Base-by-base conservation (phyloP, 2,797 vertebrate genomes). In the Anguilla obscura region DNA sequence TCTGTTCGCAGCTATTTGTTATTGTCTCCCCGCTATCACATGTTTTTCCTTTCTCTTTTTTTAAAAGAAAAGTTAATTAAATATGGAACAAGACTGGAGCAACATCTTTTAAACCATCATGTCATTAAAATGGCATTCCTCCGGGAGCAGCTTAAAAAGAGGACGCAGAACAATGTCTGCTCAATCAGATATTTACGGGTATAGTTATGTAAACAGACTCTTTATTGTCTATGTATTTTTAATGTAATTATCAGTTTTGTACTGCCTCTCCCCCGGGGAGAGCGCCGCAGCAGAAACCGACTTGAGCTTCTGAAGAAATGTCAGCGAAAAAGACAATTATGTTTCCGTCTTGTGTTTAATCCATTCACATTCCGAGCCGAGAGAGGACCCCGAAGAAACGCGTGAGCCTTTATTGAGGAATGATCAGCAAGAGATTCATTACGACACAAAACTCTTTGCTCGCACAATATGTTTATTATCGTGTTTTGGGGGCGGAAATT, bases 291-390 rank as follows among this genome's bases (percentile, higher is more conserved):
- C 33, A 40, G 36, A 95, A 96, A 96, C 95, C 96, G 95, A 94
- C 96, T 94, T 96, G 96, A 97, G 94, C 94, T 97, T 97, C 98
- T 97, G 93, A 97, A 96, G 97, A 97, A 98, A 98, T 97, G 97
- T 98, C 97, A 99, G 98, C 97, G 98, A 97, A 98, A 96, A 97
- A 98, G 96, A 97, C 96, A 97, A 97, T 98, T 98, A 97, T 96
- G 94, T 96, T 96, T 94, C 91, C 45, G 93, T 93, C 94, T 95
- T 95, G 95, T 96, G 95, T 96, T 96, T 95, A 96, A 89, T 96
- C 96, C 96, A 97, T 97, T 95, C 94, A 94, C 95, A 60, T 66
- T 89, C 74, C 21, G 14, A 60, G 63, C 83, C 33, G 10, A 69
- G 63, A 87, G 84, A 89, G 80, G 24, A 56, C 66, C 63, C 66